Percentiles rank a stretch among this genome's conserved stretches.
Evolutionary conservation across 2,113 vertebrate genomes (phyloP).

Genomic region (Dendropsophus ebraccatus): DNA sequence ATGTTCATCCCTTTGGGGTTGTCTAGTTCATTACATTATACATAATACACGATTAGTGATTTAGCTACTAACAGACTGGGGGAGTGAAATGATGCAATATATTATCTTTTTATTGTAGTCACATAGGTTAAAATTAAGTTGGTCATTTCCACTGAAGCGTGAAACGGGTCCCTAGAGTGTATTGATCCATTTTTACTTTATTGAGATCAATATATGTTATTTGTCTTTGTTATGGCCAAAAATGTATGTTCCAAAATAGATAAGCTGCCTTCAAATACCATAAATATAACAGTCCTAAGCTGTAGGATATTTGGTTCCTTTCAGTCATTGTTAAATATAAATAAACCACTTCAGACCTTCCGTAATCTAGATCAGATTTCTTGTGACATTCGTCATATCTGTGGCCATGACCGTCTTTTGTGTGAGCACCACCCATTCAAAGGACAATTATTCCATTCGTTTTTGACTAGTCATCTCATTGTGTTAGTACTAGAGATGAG

Average conservation of each 20-base stretch:
- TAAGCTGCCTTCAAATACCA: background rate
- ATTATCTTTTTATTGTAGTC: constrained; percentile 2
- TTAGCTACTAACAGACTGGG: background rate
- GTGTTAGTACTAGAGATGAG: no score
- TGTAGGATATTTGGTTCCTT: background rate
- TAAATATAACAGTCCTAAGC: background rate
- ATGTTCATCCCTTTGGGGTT: background rate
- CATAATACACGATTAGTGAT: background rate
- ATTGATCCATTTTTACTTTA: constrained; percentile 3
- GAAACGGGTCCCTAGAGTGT: background rate
- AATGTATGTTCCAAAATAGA: background rate
- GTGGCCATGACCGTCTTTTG: no score
- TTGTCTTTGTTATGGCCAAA: background rate
- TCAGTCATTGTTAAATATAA: no score
- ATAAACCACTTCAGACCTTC: no score
- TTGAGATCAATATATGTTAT: background rate
- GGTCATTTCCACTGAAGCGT: background rate
- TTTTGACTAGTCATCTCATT: no score
- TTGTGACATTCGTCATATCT: no score
- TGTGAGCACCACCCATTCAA: no score
- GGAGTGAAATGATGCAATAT: background rate
- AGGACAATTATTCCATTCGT: no score
- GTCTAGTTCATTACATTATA: background rate
- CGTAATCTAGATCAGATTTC: no score
- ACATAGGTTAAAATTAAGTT: background rate